phyloP scores from a whole-genome alignment of 2,797 vertebrate species.

The Geotria australis region DNA sequence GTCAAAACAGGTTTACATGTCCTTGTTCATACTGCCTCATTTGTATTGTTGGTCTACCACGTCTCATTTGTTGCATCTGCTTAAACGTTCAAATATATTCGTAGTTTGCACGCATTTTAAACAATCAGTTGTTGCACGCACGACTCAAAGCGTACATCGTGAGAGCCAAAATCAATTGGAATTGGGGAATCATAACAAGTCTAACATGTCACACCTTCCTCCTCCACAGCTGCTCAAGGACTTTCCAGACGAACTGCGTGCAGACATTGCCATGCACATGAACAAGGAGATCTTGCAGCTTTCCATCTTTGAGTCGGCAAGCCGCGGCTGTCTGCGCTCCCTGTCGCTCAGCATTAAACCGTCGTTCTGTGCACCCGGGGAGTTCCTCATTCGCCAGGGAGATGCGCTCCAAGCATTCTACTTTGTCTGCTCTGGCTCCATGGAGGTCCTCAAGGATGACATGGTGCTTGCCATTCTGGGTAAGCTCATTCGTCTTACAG shows the following conservation, averaged over 20 bases:
- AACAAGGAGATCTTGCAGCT: constrained; percentile 94
- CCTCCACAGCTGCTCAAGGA: constrained; percentile 53
- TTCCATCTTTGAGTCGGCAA: constrained; percentile 66
- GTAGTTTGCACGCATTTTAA: no score
- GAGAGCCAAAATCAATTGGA: no score
- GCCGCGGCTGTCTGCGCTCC: constrained; percentile 75
- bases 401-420: constrained; percentile 69
- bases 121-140: no score
- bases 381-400: constrained; percentile 66
- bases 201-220: not conserved
- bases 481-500: constrained; percentile 10
- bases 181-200: no score
- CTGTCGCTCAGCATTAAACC: constrained; percentile 92
- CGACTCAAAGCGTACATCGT: no score
- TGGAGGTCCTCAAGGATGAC: constrained; percentile 61
- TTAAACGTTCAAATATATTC: no score
- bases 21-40: no score
- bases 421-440: constrained; percentile 66
- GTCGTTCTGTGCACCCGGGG: constrained; percentile 84
- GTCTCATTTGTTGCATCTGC: no score
- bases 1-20: no score
- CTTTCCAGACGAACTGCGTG: constrained; percentile 80
- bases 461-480: constrained; percentile 71
- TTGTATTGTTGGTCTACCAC: no score
- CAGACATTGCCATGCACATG: constrained; percentile 93